A percentile compares a stretch with the other conserved stretches of the same genome.
phyloP scores from a whole-genome alignment of 92 coral and sea anemone species.

The Meandrina meandrites region DNA sequence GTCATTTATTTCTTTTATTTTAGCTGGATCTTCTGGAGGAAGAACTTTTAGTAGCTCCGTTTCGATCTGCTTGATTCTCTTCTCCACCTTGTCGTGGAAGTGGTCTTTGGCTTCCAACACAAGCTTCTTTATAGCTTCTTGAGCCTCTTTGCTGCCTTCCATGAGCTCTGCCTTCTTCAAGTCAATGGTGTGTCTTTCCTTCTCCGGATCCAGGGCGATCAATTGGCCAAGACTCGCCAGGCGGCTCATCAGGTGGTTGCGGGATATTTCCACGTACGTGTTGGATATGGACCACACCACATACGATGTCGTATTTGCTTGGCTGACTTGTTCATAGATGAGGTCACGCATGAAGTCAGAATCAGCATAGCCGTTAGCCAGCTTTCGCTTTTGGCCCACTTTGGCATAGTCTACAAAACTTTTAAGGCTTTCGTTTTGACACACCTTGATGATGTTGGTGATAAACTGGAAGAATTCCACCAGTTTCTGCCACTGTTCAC shows the following conservation, averaged over 20 bases:
- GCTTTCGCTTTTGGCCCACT: slow-evolving; percentile 13
- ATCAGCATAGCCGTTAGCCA: slow-evolving; percentile 29
- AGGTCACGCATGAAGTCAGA: slow-evolving; percentile 36
- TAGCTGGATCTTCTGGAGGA: slow-evolving; percentile 25
- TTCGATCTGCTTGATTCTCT: slow-evolving; percentile 37
- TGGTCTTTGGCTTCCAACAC: slow-evolving; percentile 20
- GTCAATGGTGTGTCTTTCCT: neutral
- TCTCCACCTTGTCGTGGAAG: slow-evolving; percentile 26
- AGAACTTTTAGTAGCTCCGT: slow-evolving; percentile 22
- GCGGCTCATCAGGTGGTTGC: slow-evolving; percentile 35
- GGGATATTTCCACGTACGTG: slow-evolving; percentile 47
- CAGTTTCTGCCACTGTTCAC: slow-evolving; percentile 48
- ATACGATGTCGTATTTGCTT: slow-evolving; percentile 32
- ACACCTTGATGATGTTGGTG: slow-evolving; percentile 33
- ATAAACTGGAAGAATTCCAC: slow-evolving; percentile 43
- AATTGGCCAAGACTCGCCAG: slow-evolving; percentile 38
- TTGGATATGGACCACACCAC: slow-evolving; percentile 37
- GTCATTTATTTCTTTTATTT: slow-evolving; percentile 41
- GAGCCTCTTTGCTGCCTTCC: slow-evolving; percentile 37
- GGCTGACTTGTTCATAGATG: slow-evolving; percentile 45
- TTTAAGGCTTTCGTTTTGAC: slow-evolving; percentile 23
- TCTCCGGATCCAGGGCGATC: slow-evolving; percentile 41
- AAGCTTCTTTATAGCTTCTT: slow-evolving; percentile 14
- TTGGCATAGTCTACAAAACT: slow-evolving; percentile 38
- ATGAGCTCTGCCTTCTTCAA: slow-evolving; percentile 22